Conservation (phyloP, 2,113 vertebrate species). For the Saguinus midas region DNA sequence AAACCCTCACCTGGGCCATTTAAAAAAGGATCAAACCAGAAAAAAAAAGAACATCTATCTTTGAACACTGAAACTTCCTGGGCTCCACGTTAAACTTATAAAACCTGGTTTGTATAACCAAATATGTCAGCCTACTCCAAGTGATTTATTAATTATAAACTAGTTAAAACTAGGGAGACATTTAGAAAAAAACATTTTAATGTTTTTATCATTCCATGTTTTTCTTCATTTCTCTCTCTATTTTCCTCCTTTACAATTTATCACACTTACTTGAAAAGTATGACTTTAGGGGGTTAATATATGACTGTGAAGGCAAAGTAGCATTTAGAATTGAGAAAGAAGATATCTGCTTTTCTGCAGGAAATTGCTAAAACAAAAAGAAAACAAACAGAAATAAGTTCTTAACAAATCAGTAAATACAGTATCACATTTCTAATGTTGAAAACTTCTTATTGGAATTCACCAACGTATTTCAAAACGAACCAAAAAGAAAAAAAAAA, state of each 20-base stretch:
- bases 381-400: not conserved
- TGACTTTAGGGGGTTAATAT: not conserved
- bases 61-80: not conserved
- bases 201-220: not conserved
- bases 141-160: not conserved
- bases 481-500: not conserved
- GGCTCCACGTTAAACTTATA: not conserved
- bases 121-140: not conserved
- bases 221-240: not conserved
- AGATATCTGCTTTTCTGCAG: not conserved
- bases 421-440: not conserved
- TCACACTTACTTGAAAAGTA: not conserved
- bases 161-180: constrained; percentile 13
- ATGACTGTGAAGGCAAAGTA: not conserved
- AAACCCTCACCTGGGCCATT: not conserved
- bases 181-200: not conserved
- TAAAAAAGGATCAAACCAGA: not conserved
- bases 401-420: not conserved
- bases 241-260: not conserved
- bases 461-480: not conserved
- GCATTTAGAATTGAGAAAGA: not conserved
- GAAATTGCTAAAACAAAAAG: not conserved
- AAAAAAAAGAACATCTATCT: not conserved
- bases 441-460: not conserved
- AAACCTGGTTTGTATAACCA: constrained; percentile 25